A percentile compares a stretch with the other conserved stretches of the same genome.
These are phyloP conservation scores for Drosophila tripunctata DNA, from an alignment of 2,888 invertebrate species.

Conservation along the genomic window DNA sequence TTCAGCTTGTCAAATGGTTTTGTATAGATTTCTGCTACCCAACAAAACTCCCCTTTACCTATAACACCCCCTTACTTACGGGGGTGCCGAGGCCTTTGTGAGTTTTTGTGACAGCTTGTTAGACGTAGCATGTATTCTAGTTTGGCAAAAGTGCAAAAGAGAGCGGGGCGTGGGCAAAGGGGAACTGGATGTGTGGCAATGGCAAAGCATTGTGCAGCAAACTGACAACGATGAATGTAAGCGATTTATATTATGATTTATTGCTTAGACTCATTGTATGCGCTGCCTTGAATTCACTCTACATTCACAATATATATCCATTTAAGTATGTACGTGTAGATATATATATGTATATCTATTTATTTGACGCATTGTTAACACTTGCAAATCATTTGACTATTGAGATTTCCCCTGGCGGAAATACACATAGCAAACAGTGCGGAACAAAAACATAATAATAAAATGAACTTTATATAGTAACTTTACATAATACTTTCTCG, in stretches of 20 bases:
- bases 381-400: constrained; percentile 67
- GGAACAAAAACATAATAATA: background rate
- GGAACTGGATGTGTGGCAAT: constrained; percentile 1
- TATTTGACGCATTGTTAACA: constrained; percentile 66
- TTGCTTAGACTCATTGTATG: constrained; percentile 76
- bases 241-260: constrained; percentile 81
- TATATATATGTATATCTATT: constrained; percentile 16
- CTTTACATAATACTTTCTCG: background rate
- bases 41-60: background rate
- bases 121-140: constrained; percentile 71
- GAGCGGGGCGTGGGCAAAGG: background rate
- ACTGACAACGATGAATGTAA: constrained; percentile 78
- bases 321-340: constrained; percentile 2
- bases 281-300: constrained; percentile 50
- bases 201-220: constrained; percentile 68
- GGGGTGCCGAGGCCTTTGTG: constrained; percentile 53
- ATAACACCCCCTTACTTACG: constrained; percentile 12
- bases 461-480: background rate
- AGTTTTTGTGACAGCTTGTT: constrained; percentile 80
- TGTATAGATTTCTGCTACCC: constrained; percentile 69
- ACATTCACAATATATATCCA: constrained; percentile 1
- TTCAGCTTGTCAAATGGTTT: constrained; percentile 74
- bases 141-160: constrained; percentile 17
- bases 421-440: constrained; percentile 36
- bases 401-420: constrained; percentile 44